phyloP scores from a whole-genome alignment of 2,888 invertebrate genomes.

The Macropis europaea region DNA sequence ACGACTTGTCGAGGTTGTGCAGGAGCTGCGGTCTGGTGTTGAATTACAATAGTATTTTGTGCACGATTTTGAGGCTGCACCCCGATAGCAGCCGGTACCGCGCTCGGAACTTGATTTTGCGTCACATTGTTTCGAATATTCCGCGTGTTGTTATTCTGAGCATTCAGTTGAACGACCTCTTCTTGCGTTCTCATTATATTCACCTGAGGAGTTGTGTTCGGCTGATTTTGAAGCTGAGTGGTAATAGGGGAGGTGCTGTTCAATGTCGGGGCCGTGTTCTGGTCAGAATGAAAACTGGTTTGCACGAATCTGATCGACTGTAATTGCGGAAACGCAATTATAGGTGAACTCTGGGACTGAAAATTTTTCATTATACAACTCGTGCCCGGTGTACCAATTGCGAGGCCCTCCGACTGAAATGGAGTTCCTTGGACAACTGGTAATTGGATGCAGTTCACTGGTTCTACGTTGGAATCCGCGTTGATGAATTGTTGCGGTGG shows the following conservation, averaged over 20 bases:
- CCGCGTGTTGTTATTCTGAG: conserved; percentile 60
- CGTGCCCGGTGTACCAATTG: conserved; percentile 67
- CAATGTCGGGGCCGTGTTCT: conserved; percentile 50
- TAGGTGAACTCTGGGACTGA: conserved; percentile 73
- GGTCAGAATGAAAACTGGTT: conserved; percentile 72
- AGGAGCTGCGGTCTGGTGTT: conserved; percentile 67
- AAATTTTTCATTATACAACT: conserved; percentile 75
- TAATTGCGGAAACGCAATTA: conserved; percentile 75
- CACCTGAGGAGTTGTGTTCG: conserved; percentile 63
- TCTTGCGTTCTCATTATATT: conserved; percentile 71
- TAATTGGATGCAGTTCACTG: conserved; percentile 73
- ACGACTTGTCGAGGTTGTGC: conserved; percentile 68
- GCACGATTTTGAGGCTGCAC: conserved; percentile 67
- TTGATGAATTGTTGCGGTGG: conserved; percentile 65
- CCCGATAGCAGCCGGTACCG: conserved; percentile 58
- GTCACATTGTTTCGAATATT: conserved; percentile 42
- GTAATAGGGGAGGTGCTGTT: conserved; percentile 49
- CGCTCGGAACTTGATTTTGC: conserved; percentile 56
- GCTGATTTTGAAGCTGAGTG: conserved; percentile 61
- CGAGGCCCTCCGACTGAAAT: conserved; percentile 69
- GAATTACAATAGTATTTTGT: conserved; percentile 72
- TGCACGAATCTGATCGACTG: conserved; percentile 77
- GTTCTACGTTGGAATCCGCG: conserved; percentile 61
- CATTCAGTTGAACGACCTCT: conserved; percentile 68
- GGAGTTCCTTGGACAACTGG: conserved; percentile 71